phyloP scores from a whole-genome alignment of 1,140 invertebrate genomes.

The Zaprionus tsacasi region DNA sequence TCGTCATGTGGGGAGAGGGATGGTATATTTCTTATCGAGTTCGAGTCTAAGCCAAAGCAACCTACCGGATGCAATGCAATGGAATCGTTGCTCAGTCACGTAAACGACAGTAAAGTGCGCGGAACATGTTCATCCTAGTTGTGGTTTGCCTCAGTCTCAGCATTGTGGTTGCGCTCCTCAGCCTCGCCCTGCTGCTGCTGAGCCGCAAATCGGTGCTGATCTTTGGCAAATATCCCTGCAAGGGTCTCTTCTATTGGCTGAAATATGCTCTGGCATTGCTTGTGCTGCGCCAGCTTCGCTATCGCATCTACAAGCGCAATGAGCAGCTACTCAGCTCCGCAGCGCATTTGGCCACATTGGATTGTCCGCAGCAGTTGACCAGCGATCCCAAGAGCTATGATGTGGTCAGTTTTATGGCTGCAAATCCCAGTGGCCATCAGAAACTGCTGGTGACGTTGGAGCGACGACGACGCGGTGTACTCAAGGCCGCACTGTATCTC shows the following conservation, averaged over 20 bases:
- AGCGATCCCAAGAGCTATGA: constrained; percentile 76
- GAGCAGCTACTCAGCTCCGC: constrained; percentile 53
- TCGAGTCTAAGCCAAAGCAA: neutral
- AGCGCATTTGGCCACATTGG: constrained; percentile 57
- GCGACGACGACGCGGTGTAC: constrained; percentile 60
- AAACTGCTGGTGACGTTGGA: constrained; percentile 74
- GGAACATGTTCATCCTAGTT: constrained; percentile 41
- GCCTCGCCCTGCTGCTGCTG: constrained; percentile 48
- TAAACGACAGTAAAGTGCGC: constrained; percentile 13
- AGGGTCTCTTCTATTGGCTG: constrained; percentile 67
- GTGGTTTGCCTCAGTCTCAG: constrained; percentile 40
- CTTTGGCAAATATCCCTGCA: constrained; percentile 76
- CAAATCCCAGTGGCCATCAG: constrained; percentile 53
- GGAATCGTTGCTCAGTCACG: constrained; percentile 38
- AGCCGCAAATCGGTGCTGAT: constrained; percentile 65
- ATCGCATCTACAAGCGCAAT: constrained; percentile 64
- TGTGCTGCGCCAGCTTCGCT: constrained; percentile 63
- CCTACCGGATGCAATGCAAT: neutral
- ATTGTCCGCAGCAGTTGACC: constrained; percentile 60
- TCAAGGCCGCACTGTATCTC: constrained; percentile 70
- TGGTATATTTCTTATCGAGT: constrained; percentile 5
- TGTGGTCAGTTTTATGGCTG: constrained; percentile 76
- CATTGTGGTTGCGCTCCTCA: constrained; percentile 33
- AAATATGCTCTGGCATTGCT: constrained; percentile 68
- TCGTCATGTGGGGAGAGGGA: neutral